phyloP scores from a whole-genome alignment of 1,140 invertebrate genomes.

The Acromyrmex charruanus region DNA sequence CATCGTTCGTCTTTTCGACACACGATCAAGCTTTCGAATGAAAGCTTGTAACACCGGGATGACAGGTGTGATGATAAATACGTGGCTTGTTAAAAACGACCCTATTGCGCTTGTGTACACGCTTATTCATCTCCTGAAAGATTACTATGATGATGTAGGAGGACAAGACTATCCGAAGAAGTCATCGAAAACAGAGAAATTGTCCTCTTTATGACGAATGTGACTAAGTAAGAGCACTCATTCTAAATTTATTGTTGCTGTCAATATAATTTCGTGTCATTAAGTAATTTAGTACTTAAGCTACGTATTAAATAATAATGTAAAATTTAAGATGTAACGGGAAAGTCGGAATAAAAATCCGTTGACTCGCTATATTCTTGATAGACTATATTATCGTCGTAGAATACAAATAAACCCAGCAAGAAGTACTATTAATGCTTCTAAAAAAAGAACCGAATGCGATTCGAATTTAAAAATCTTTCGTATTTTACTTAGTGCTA shows the following conservation, averaged over 20 bases:
- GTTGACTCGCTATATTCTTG: no score
- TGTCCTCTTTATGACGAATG: constrained; percentile 13
- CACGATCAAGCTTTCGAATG: constrained; percentile 32
- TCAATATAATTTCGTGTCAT: neutral
- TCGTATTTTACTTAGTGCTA: no score
- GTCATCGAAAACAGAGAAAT: neutral
- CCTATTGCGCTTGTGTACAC: constrained; percentile 15
- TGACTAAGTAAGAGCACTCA: neutral
- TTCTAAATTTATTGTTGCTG: neutral
- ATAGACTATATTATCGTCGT: no score
- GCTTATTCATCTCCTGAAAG: constrained; percentile 47
- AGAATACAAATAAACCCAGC: no score
- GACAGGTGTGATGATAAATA: constrained; percentile 54
- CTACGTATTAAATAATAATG: neutral
- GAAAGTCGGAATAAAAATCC: no score
- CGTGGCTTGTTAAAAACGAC: constrained; percentile 47
- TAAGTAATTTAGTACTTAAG: constrained; percentile 3
- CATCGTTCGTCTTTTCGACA: constrained; percentile 37
- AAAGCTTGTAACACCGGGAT: constrained; percentile 24
- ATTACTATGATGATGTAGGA: neutral
- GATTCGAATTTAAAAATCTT: no score
- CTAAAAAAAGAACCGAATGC: no score
- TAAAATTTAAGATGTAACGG: no score
- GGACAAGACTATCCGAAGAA: neutral
- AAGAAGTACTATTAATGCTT: no score